Evolutionary conservation across 1,140 invertebrate genomes (phyloP).

Genomic region (Ooceraea biroi): DNA sequence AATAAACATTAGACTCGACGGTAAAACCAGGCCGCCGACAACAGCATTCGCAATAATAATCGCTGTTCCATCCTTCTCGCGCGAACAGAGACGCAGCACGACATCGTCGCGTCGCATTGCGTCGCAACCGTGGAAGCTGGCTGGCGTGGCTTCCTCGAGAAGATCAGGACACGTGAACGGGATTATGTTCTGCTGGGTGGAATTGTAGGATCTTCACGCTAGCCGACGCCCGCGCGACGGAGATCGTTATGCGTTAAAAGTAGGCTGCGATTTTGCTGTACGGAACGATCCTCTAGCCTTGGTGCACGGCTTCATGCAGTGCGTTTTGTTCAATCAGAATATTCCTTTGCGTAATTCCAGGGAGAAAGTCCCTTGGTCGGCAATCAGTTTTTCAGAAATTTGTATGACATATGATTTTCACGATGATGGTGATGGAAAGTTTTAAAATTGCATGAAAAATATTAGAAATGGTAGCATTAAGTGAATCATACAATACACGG

Average conservation of each 20-base stretch:
- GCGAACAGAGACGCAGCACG: not conserved
- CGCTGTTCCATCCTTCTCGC: not conserved
- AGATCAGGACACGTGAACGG: slow-evolving; percentile 28
- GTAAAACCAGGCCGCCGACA: slow-evolving; percentile 65
- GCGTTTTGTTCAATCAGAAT: not conserved
- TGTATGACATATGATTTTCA: not conserved
- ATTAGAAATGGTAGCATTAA: too few species aligned
- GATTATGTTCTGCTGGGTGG: slow-evolving; percentile 56
- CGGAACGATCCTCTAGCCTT: slow-evolving; percentile 5
- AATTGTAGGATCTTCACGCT: slow-evolving; percentile 58
- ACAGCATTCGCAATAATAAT: slow-evolving; percentile 67
- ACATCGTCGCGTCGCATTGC: not conserved
- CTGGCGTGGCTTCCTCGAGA: not conserved
- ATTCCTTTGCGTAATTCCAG: not conserved
- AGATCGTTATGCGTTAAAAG: slow-evolving; percentile 53
- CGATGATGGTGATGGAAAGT: too few species aligned
- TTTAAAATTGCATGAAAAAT: too few species aligned
- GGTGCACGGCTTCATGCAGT: not conserved
- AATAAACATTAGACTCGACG: slow-evolving; percentile 78
- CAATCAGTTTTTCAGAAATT: not conserved
- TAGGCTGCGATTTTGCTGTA: slow-evolving; percentile 38
- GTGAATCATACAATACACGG: too few species aligned
- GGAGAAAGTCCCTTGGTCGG: not conserved
- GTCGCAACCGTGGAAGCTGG: not conserved
- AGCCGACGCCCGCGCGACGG: slow-evolving; percentile 43